These are phyloP conservation scores for Laterallus jamaicensis DNA, from an alignment of 2,113 vertebrate genomes.

Conservation along the genomic window DNA sequence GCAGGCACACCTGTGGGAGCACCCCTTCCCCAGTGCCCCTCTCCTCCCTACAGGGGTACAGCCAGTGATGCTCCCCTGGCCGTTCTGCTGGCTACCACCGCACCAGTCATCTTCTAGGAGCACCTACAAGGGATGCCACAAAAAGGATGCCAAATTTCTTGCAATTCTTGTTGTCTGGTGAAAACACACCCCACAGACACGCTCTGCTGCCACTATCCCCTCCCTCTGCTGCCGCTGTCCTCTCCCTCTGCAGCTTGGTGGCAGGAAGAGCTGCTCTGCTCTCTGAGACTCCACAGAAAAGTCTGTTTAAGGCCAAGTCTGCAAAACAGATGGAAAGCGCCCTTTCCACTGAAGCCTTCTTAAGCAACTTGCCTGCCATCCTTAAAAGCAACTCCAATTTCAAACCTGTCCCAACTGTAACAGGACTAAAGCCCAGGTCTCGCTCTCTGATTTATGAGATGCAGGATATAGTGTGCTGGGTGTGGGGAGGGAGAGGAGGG, in stretches of 20 bases:
- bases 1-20: neutral
- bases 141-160: neutral
- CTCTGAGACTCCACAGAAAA: neutral
- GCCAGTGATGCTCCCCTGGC: neutral
- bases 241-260: neutral
- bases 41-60: rapidly evolving
- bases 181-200: neutral
- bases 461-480: neutral
- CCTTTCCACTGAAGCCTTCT: neutral
- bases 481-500: neutral
- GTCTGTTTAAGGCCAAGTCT: neutral
- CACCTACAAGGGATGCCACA: neutral
- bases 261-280: neutral
- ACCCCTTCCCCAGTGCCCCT: neutral
- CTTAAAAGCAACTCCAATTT: neutral
- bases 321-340: neutral
- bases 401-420: neutral
- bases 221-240: neutral
- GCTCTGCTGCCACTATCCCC: neutral
- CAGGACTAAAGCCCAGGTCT: neutral
- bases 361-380: neutral
- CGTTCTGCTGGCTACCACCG: neutral
- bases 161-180: neutral
- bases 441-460: neutral
- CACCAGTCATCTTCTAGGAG: neutral